phyloP scores from a whole-genome alignment of 1,140 invertebrate genomes.

The Cheumatopsyche charites region DNA sequence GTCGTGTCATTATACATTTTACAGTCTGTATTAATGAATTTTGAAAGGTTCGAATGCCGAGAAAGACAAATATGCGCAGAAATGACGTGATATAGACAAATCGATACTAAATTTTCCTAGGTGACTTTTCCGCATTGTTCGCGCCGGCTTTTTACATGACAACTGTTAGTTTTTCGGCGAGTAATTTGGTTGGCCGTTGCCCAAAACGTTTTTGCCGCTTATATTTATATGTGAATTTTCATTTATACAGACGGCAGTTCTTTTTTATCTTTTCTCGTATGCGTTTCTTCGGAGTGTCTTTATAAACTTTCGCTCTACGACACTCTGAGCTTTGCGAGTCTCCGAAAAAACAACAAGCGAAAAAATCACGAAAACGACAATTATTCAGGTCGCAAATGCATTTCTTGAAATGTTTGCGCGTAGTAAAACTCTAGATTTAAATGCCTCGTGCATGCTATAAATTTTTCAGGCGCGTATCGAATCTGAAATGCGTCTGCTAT shows the following conservation, averaged over 20 bases:
- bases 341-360: not conserved
- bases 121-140: no score
- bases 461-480: conserved; percentile 7
- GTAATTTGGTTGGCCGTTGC: conserved; percentile 14
- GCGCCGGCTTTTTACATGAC: conserved; percentile 11
- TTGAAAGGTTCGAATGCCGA: no score
- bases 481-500: not conserved
- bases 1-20: no score
- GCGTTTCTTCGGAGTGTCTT: not conserved
- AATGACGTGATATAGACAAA: no score
- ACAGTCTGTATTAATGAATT: no score
- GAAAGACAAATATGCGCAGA: no score
- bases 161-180: conserved; percentile 16
- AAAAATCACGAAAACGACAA: not conserved
- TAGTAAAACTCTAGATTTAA: no score
- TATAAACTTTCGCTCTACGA: conserved; percentile 5
- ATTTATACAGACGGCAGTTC: not conserved
- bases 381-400: not conserved
- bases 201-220: conserved; percentile 11
- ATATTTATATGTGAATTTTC: not conserved
- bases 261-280: not conserved
- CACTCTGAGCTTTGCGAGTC: not conserved
- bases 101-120: no score
- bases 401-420: not conserved
- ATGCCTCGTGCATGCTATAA: not conserved